Conservation (phyloP, 2,797 vertebrate genomes). For the Chaetodon trifasciatus region DNA sequence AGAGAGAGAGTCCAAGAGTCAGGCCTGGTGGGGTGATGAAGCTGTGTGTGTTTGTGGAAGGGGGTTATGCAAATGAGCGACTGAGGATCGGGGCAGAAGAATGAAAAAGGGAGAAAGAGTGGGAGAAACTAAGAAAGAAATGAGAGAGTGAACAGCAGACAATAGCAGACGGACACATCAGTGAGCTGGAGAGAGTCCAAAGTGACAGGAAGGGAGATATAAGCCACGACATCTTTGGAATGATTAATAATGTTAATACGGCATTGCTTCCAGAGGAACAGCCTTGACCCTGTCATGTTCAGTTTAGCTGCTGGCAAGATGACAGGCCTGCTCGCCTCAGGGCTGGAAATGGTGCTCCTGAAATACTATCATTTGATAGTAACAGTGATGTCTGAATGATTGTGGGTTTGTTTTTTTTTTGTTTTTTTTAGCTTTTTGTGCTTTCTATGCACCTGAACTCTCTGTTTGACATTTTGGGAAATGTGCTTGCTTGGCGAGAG, state of each 20-base stretch:
- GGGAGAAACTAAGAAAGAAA: slow-evolving; percentile 11
- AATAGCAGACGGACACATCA: slow-evolving; percentile 15
- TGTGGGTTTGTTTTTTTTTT: too few species aligned
- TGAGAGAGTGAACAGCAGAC: not conserved
- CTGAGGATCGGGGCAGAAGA: slow-evolving; percentile 42
- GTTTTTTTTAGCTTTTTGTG: too few species aligned
- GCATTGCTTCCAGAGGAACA: slow-evolving; percentile 45
- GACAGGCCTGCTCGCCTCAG: slow-evolving; percentile 12
- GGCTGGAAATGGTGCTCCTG: not conserved
- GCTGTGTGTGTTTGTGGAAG: slow-evolving; percentile 49
- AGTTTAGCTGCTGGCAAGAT: slow-evolving; percentile 37
- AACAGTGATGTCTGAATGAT: too few species aligned
- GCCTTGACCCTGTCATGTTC: slow-evolving; percentile 60
- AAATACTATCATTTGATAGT: not conserved
- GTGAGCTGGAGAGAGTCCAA: slow-evolving; percentile 10
- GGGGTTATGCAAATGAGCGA: slow-evolving; percentile 58
- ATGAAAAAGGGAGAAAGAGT: slow-evolving; percentile 21
- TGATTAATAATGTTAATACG: slow-evolving; percentile 61
- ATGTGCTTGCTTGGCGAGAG: not conserved
- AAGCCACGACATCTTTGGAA: slow-evolving; percentile 26
- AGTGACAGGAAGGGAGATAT: slow-evolving; percentile 45
- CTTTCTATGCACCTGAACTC: not conserved
- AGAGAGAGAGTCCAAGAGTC: slow-evolving; percentile 63
- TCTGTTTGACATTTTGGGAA: not conserved
- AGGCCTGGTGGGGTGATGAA: slow-evolving; percentile 41